Base-by-base conservation (phyloP, 1,140 invertebrate genomes). In the Galendromus occidentalis region DNA sequence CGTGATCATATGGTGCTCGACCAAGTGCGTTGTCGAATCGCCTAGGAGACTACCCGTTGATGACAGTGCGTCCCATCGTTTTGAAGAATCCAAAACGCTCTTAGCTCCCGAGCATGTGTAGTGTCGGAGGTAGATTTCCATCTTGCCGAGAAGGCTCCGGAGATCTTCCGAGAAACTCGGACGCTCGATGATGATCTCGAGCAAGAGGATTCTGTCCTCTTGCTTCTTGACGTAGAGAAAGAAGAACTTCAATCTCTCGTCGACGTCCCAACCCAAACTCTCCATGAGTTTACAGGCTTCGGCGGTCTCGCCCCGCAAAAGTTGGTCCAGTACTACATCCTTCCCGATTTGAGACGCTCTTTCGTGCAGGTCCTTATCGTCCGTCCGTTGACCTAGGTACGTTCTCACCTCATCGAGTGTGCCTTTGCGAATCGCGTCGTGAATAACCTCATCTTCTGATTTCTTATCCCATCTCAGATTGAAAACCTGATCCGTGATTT, bases 1-100 rank as follows among this genome's bases (percentile, higher is more conserved):
- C 14, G 33, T 59, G 22, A 59, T 59, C 51, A 59, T 59, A 22
- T 59, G 51, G 51, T 59, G 51, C 51, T 59, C 25, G 33, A 59
- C 33, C 20, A 59, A 22, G 6, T 4, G 4, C 4, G 33, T 33
- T 6, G 25, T 22, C 25, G 51, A 33, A 20, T 33, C 51, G 14
- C 25, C 51, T 25, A 59, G 22, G 25, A 59, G 22, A 22, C 51
- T 59, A 4, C 51, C 51, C 2, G 51, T 59, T 14, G 51, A 29
- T 33, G 51, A 59, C 6, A 59, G 14, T 17, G 51, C 51, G n/a
- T 59, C 51, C 25, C 51, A 25, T 22, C 51, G 25, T 14, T 25
- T 17, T 22, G 25, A 17, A 25, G 51, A 59, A 22, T 59, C 51
- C 14, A 59, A 25, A 25, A 59, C 51, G 22, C 51, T 33, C 25